phyloP scores from a whole-genome alignment of 2,888 invertebrate species.

The Machimus atricapillus region DNA sequence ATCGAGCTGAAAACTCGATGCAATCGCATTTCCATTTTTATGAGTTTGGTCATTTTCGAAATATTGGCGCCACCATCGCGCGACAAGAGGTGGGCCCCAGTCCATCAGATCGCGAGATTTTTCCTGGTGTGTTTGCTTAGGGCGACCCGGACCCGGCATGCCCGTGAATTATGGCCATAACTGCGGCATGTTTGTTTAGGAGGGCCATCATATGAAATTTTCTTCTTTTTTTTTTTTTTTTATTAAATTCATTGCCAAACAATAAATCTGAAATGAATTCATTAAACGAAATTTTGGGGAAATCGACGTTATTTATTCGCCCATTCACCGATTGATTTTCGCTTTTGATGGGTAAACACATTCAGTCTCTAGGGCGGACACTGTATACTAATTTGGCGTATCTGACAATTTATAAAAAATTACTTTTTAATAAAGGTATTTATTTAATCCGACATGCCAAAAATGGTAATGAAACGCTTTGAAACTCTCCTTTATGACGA shows the following conservation, averaged over 20 bases:
- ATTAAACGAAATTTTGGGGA: neutral
- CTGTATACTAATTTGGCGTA: neutral
- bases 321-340: neutral
- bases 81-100: neutral
- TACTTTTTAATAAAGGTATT: neutral
- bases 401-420: neutral
- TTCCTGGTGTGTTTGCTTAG: slow-evolving; percentile 1
- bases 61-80: neutral
- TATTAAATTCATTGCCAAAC: neutral
- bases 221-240: neutral
- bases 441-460: neutral
- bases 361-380: neutral
- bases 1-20: neutral
- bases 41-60: neutral
- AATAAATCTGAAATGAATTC: neutral
- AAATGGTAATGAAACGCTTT: neutral
- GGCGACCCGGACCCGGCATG: neutral
- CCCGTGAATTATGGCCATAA: neutral
- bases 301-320: neutral
- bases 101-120: neutral
- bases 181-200: slow-evolving; percentile 16
- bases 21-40: neutral
- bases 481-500: neutral
- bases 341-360: neutral
- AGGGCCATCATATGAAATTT: neutral